Evolutionary conservation across 2,797 vertebrate species (phyloP), one percentile per base, ranked within the genome.

Genomic region (Acrossocheilus wenchowensis): DNA sequence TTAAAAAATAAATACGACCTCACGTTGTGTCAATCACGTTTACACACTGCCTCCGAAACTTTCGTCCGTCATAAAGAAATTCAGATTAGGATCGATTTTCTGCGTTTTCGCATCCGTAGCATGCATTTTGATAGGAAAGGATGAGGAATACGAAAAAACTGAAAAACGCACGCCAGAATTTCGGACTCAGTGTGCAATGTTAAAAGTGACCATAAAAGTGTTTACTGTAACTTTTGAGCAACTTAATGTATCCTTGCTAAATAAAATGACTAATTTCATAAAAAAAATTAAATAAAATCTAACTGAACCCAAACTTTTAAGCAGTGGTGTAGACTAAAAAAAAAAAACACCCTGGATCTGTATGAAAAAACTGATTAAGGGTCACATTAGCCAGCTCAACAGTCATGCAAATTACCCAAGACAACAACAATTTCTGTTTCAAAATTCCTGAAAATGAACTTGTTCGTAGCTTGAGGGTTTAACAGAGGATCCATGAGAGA

Each of bases 401-500:
- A 54, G 36, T 60, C 60, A 68, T 15, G 30, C 26, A 72, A 83
- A 26, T 57, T 39, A 54, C 48, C 34, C 21, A 17, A 17, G 26
- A 57, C 66, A 30, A 43, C 57, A 62, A 41, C 66, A 23, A 73
- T 54, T 72, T 72, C 26, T 41, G 57, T 57, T 41, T 43, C 34
- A 66, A 66, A 86, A 77, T 64, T 82, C 60, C 23, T 77, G 45
- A 74, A 69, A 75, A 14, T 79, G 48, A 39, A 30, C 17, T 62
- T 74, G 57, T 81, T 73, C 43, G 34, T 36, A 36, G 34, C 3
- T 36, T 36, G 50, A 23, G 8, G 57, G 68, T 81, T 50, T 73
- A 23, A 62, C 30, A 36, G 34, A 66, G 71, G 71, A 86, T 75
- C 60, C 64, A 80, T 85, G 66, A 74, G 84, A 86, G 34, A 39